Evolutionary conservation across 2,888 invertebrate genomes (phyloP), one percentile per base, ranked within the genome.

Genomic region (Tetropium fuscum): DNA sequence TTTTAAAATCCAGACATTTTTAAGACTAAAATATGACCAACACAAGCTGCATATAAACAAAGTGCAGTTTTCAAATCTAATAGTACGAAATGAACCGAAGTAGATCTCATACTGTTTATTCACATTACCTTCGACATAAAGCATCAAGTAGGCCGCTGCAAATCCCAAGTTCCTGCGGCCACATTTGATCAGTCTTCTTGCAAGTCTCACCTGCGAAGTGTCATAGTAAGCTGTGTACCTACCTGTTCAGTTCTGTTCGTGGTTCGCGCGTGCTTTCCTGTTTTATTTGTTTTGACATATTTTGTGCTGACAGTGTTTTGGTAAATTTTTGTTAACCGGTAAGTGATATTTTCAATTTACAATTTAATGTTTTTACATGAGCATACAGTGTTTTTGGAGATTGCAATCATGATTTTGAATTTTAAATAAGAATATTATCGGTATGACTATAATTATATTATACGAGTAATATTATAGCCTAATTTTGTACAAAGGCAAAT

Each of bases 141-240:
- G 27, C 47, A 71, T 72, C 73, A 75, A 74, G 74, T 74, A 73
- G 75, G 74, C 71, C 73, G 74, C 66, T 69, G 70, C 70, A 69
- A 71, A 72, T 70, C 69, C 73, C n/a, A 68, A 68, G 67, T 66
- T 70, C 70, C 60, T 58, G 67, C 67, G 70, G 68, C 70, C 70
- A 67, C 74, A 71, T 75, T 58, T 48, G 47, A 48, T 56, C 56
- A 56, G 56, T 76, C 73, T 73, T 71, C 74, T 72, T 70, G 73
- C 72, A 72, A 74, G 65, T 70, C 69, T 74, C 76, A 74, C 72
- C 71, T 76, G 74, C 53, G 70, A 69, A 73, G 73, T 73, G 70
- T 60, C 56, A 34, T 51, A 61, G 56, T 40, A 53, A 45, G 54
- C 40, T 19, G 45, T 40, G 64, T 27, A 16, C 66, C 43, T 47